Evolutionary conservation across 2,888 invertebrate genomes (phyloP).

Genomic region (Hirtodrosophila alboralis): DNA sequence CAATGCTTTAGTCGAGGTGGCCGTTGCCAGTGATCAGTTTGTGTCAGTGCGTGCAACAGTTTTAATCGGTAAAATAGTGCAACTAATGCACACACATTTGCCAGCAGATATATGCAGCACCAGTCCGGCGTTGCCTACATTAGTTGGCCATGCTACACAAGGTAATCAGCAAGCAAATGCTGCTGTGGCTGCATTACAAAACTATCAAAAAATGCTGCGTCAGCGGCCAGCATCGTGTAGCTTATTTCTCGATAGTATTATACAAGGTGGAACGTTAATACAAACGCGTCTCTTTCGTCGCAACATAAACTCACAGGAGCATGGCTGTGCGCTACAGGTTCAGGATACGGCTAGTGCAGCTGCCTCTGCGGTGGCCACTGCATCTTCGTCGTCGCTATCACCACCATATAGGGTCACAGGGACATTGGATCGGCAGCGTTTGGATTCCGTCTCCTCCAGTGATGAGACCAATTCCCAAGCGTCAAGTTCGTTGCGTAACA

Average conservation of each 20-base stretch:
- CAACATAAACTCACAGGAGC: conserved; percentile 82
- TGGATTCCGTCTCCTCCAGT: conserved; percentile 85
- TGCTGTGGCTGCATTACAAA: conserved; percentile 91
- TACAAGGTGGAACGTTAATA: conserved; percentile 86
- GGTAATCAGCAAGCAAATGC: conserved; percentile 92
- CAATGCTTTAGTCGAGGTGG: conserved; percentile 95
- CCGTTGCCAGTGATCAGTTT: conserved; percentile 94
- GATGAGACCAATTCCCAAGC: conserved; percentile 81
- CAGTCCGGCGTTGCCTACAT: conserved; percentile 92
- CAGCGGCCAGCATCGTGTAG: conserved; percentile 92
- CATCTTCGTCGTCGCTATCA: conserved; percentile 10
- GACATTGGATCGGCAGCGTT: conserved; percentile 83
- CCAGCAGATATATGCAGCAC: conserved; percentile 94
- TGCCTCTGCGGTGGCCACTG: conserved; percentile 16
- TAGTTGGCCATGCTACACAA: conserved; percentile 91
- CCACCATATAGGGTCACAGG: conserved; percentile 32
- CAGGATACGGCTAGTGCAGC: conserved; percentile 52
- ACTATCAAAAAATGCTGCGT: conserved; percentile 92
- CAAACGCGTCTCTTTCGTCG: conserved; percentile 83
- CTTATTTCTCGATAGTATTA: conserved; percentile 91
- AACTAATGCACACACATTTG: conserved; percentile 92
- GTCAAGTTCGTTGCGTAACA: conserved; percentile 80
- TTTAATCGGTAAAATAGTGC: conserved; percentile 93
- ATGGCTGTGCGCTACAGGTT: conserved; percentile 41
- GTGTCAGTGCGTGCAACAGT: conserved; percentile 96